phyloP scores from a whole-genome alignment of 2,888 invertebrate species.

The Phyllotreta cruciferae region DNA sequence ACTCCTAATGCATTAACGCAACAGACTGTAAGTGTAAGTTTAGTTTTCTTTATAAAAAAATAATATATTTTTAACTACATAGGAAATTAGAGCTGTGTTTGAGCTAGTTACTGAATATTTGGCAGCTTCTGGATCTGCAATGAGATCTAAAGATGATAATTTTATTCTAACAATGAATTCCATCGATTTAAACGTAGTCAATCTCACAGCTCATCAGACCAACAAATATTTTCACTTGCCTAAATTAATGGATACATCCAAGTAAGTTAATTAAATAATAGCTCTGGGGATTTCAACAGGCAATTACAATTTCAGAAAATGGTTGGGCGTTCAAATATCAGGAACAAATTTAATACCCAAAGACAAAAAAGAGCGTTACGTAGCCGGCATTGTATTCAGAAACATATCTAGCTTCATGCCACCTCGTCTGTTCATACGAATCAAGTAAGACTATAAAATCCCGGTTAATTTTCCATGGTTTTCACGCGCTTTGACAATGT shows the following conservation, averaged over 20 bases:
- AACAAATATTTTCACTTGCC: constrained; percentile 36
- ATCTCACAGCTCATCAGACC: constrained; percentile 30
- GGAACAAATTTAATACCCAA: constrained; percentile 30
- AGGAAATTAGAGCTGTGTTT: constrained; percentile 48
- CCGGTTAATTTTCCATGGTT: background rate
- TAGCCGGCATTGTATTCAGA: constrained; percentile 66
- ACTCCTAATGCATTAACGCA: constrained; percentile 73
- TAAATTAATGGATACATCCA: constrained; percentile 15
- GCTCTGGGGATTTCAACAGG: background rate
- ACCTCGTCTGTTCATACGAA: constrained; percentile 66
- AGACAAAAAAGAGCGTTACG: constrained; percentile 31
- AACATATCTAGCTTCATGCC: constrained; percentile 71
- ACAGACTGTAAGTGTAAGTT: constrained; percentile 70
- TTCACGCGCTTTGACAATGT: too few species aligned
- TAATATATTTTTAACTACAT: background rate
- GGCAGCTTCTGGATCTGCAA: constrained; percentile 33
- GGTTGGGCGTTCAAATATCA: constrained; percentile 38
- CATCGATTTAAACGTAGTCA: constrained; percentile 41
- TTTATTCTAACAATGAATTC: constrained; percentile 41
- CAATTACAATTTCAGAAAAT: constrained; percentile 30
- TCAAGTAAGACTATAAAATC: constrained; percentile 66
- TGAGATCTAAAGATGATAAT: constrained; percentile 32
- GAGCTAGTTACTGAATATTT: constrained; percentile 45
- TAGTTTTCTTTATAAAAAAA: too few species aligned
- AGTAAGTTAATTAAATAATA: constrained; percentile 12